Evolutionary conservation across 2,113 vertebrate genomes (phyloP).

Genomic region (Atractosteus spatula): DNA sequence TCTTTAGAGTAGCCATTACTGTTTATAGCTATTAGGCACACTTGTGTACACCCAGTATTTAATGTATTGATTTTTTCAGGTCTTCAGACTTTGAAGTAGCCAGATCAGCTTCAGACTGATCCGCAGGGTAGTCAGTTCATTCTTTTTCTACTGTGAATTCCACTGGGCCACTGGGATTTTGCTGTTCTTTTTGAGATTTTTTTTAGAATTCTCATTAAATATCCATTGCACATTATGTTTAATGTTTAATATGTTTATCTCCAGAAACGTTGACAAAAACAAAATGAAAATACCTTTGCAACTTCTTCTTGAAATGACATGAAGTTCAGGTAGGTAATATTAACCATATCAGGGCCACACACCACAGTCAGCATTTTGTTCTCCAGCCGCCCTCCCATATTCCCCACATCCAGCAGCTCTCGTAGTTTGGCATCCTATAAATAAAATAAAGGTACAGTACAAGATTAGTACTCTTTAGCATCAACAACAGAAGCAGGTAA

Average conservation of each 20-base stretch:
- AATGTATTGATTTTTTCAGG: too few species aligned
- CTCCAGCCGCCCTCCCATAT: constrained; percentile 79
- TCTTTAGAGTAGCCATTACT: too few species aligned
- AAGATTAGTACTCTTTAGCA: not conserved
- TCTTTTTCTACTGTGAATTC: too few species aligned
- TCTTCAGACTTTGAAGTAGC: too few species aligned
- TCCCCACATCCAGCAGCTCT: constrained; percentile 84
- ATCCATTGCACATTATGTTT: too few species aligned
- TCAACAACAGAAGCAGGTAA: too few species aligned
- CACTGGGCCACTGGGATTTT: too few species aligned
- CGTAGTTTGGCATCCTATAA: constrained; percentile 87
- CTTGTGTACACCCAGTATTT: too few species aligned
- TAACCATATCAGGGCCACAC: constrained; percentile 88
- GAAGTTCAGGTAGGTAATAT: constrained; percentile 92
- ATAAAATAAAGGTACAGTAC: constrained; percentile 15
- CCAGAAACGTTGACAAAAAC: not conserved
- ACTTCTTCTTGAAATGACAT: constrained; percentile 93
- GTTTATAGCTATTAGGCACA: too few species aligned
- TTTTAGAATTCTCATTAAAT: too few species aligned
- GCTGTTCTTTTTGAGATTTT: too few species aligned
- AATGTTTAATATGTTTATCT: too few species aligned
- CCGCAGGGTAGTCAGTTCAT: not conserved
- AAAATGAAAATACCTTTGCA: constrained; percentile 77
- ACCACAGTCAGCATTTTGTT: constrained; percentile 90
- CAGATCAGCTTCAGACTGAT: not conserved